These are phyloP conservation scores for Epinotia ramella DNA, from an alignment of 2,888 invertebrate species.

Conservation along the genomic window DNA sequence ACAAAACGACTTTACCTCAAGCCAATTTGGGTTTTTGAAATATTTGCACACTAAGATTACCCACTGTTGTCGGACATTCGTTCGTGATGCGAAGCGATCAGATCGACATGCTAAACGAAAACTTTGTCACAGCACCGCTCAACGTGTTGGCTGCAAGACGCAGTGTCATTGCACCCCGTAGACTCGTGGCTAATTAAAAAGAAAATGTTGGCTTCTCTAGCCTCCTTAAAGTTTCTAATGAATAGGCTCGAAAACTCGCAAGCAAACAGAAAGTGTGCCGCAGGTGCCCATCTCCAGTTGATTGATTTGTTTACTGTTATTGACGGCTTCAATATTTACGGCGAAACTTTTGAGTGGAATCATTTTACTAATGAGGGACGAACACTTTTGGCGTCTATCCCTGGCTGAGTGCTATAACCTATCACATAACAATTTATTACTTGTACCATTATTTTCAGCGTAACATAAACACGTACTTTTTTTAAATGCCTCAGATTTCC, in stretches of 20 bases:
- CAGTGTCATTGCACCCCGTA: not conserved
- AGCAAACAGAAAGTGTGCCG: conserved; percentile 26
- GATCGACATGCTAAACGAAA: no score
- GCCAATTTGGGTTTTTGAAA: no score
- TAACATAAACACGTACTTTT: not conserved
- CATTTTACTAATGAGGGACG: conserved; percentile 24
- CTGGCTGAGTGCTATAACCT: not conserved
- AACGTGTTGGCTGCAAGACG: not conserved
- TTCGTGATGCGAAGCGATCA: no score
- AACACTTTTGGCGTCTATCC: conserved; percentile 7
- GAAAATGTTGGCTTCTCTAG: not conserved
- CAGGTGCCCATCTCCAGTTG: conserved; percentile 34
- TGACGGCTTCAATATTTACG: conserved; percentile 31
- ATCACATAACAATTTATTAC: not conserved
- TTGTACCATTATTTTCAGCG: not conserved
- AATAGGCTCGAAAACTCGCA: conserved; percentile 16
- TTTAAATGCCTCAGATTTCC: not conserved
- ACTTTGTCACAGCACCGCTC: not conserved
- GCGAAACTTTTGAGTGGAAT: conserved; percentile 30
- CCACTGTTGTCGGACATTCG: no score
- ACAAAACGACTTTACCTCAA: no score
- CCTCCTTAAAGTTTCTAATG: conserved; percentile 24
- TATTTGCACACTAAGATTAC: no score
- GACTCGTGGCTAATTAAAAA: not conserved
- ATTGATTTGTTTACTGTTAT: conserved; percentile 43